phyloP scores from a whole-genome alignment of 2,888 invertebrate genomes.

The Phrixothrix hirtus region DNA sequence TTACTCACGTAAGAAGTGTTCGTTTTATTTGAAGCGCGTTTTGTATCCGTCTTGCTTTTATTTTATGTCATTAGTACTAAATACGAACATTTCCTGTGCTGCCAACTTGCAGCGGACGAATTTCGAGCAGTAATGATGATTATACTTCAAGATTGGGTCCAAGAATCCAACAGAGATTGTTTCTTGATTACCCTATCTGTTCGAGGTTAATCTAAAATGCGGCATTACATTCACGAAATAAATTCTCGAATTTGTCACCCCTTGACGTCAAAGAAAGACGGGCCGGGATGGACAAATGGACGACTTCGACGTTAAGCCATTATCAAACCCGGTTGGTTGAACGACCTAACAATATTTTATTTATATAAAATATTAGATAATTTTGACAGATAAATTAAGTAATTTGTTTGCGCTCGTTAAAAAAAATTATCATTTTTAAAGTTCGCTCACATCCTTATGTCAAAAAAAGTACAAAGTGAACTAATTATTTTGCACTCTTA shows the following conservation, averaged over 20 bases:
- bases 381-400: background rate
- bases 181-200: conserved; percentile 34
- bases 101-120: conserved; percentile 27
- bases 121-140: conserved; percentile 36
- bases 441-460: background rate
- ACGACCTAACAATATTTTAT: background rate
- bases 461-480: no score
- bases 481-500: background rate
- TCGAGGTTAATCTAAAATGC: background rate
- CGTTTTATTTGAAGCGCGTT: conserved; percentile 13
- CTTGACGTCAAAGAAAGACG: no score
- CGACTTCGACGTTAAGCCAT: no score
- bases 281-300: no score
- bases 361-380: background rate
- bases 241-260: background rate
- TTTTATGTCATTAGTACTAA: conserved; percentile 39
- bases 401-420: background rate
- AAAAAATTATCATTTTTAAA: background rate
- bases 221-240: background rate
- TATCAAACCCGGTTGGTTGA: background rate
- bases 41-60: conserved; percentile 27
- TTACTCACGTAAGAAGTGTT: conserved; percentile 14
- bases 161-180: conserved; percentile 29
- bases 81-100: conserved; percentile 37
- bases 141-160: conserved; percentile 33